Percentiles rank a stretch among this genome's conserved stretches.
Conservation (phyloP, 2,888 invertebrate species). For the Bibio marci region DNA sequence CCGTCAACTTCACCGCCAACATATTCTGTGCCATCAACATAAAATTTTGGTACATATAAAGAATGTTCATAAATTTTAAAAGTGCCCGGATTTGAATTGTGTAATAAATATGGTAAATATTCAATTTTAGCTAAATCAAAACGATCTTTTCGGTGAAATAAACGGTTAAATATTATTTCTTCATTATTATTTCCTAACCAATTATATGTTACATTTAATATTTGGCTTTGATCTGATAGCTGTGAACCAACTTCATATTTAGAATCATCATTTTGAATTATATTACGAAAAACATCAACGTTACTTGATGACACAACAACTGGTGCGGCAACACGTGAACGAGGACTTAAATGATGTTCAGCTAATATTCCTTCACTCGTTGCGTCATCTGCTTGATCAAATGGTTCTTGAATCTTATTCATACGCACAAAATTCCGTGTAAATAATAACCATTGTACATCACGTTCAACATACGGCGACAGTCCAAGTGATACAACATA, state of each 20-base stretch:
- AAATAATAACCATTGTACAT: constrained; percentile 64
- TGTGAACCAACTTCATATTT: constrained; percentile 92
- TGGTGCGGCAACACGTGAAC: constrained; percentile 84
- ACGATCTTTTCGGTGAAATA: constrained; percentile 76
- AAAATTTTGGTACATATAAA: constrained; percentile 62
- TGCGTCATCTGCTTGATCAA: constrained; percentile 38
- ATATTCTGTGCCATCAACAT: constrained; percentile 45
- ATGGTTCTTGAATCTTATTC: constrained; percentile 76
- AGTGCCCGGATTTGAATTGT: constrained; percentile 77
- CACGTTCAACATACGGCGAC: constrained; percentile 71
- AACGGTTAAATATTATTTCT: constrained; percentile 51
- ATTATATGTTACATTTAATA: constrained; percentile 86
- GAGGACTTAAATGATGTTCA: constrained; percentile 60
- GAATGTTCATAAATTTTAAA: constrained; percentile 62
- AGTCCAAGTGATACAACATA: constrained; percentile 78
- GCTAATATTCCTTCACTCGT: constrained; percentile 24
- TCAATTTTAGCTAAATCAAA: constrained; percentile 87
- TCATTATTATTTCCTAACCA: constrained; percentile 73
- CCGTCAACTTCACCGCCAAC: constrained; percentile 92
- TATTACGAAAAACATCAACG: constrained; percentile 74
- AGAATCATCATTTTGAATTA: constrained; percentile 78
- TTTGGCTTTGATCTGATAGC: constrained; percentile 80
- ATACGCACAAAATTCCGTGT: constrained; percentile 74
- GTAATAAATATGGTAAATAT: constrained; percentile 79
- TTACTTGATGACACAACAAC: constrained; percentile 85